Percentiles rank a stretch among this genome's conserved stretches.
Conservation (phyloP, 2,113 vertebrate genomes). For the Argyrosomus japonicus region DNA sequence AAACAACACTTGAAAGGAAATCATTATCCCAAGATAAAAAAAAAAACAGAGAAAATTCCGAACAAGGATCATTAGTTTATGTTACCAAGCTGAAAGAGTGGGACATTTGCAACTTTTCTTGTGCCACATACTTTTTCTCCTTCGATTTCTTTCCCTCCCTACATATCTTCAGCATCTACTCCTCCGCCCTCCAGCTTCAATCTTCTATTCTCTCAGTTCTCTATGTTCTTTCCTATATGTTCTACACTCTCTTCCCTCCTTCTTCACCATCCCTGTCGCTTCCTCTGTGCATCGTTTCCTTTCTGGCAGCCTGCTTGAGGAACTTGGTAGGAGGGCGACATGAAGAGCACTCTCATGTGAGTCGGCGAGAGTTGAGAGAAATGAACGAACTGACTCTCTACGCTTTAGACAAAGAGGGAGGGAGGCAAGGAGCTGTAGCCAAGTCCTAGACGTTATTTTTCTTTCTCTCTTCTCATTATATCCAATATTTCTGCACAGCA, state of each 20-base stretch:
- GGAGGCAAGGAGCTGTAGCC: conserved; percentile 35
- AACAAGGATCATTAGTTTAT: conserved; percentile 28
- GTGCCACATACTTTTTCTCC: conserved; percentile 28
- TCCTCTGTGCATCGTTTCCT: conserved; percentile 54
- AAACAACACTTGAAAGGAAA: conserved; percentile 64
- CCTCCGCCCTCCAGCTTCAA: conserved; percentile 60
- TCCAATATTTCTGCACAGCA: conserved; percentile 50
- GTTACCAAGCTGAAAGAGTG: conserved; percentile 17
- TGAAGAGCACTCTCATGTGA: conserved; percentile 63
- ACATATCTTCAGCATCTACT: conserved; percentile 27
- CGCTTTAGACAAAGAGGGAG: conserved; percentile 27
- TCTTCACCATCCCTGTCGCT: conserved; percentile 43
- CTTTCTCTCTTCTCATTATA: conserved; percentile 36
- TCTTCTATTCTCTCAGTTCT: conserved; percentile 63
- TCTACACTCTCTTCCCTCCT: conserved; percentile 47
- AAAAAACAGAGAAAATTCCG: conserved; percentile 13
- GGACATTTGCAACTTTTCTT: conserved; percentile 31
- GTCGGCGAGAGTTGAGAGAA: conserved; percentile 58
- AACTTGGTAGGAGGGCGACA: conserved; percentile 69
- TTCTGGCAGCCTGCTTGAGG: conserved; percentile 59
- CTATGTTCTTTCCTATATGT: conserved; percentile 64
- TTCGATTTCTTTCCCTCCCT: conserved; percentile 27
- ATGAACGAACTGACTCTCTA: conserved; percentile 35
- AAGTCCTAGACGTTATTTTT: conserved; percentile 38
- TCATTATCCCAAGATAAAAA: conserved; percentile 30